Conservation (phyloP, 2,797 vertebrate genomes). For the Hozukius guyotensis region DNA sequence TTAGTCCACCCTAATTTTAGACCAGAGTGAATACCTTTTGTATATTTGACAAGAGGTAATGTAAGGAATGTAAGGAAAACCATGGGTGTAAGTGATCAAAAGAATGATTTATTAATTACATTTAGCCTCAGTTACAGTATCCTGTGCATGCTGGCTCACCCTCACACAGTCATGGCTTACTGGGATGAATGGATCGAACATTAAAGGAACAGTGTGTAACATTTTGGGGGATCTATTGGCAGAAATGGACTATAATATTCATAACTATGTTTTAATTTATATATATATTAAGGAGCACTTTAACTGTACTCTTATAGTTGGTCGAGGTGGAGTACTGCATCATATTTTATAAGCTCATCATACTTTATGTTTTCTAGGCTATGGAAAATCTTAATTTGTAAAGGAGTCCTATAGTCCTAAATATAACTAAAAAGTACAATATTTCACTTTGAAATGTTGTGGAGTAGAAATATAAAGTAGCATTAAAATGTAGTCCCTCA, state of each 20-base stretch:
- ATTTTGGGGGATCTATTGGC: too few species aligned
- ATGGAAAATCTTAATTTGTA: too few species aligned
- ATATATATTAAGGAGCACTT: too few species aligned
- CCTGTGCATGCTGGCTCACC: too few species aligned
- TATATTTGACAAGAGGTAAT: neutral
- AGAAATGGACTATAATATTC: too few species aligned
- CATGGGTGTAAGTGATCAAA: too few species aligned
- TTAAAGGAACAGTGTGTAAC: too few species aligned
- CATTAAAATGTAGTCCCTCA: neutral
- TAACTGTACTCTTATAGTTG: neutral
- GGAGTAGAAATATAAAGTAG: neutral
- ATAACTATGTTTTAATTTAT: too few species aligned
- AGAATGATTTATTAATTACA: neutral
- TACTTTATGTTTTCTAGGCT: too few species aligned
- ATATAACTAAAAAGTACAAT: neutral
- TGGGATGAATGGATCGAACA: too few species aligned
- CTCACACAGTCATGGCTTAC: too few species aligned
- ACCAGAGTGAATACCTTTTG: neutral
- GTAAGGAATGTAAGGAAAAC: neutral
- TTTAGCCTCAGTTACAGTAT: neutral
- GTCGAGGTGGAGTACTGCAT: neutral
- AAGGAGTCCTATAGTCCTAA: too few species aligned
- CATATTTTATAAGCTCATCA: neutral
- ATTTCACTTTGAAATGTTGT: neutral
- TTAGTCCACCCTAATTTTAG: neutral